These are phyloP conservation scores for Caenorhabditis inopinata DNA, from an alignment of 1,140 invertebrate genomes.

Conservation along the genomic window DNA sequence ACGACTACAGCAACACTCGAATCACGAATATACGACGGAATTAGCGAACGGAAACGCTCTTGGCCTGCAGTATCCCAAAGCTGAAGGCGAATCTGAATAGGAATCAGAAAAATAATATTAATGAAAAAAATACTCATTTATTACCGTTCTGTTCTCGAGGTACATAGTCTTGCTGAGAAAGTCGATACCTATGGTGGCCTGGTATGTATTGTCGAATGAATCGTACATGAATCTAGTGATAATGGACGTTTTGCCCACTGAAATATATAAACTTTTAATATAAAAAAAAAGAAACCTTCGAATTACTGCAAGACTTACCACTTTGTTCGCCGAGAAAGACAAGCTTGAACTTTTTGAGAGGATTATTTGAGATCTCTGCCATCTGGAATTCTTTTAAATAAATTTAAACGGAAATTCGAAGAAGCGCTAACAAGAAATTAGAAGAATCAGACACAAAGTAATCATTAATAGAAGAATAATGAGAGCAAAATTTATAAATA, in stretches of 20 bases:
- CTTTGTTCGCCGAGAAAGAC: constrained; percentile 33
- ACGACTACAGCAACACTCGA: constrained; percentile 99
- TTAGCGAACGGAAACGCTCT: constrained; percentile 93
- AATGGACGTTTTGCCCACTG: constrained; percentile 97
- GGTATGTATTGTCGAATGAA: constrained; percentile 99
- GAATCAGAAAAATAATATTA: no score
- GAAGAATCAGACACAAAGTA: no score
- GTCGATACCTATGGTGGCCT: constrained; percentile 99
- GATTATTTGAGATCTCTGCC: neutral
- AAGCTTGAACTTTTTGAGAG: constrained; percentile 28
- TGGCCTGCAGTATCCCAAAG: constrained; percentile 98
- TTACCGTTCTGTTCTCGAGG: constrained; percentile 95
- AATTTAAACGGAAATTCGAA: neutral
- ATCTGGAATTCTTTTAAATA: neutral
- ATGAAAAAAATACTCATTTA: constrained; percentile 51
- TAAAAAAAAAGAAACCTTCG: constrained; percentile 62
- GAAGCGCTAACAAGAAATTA: no score
- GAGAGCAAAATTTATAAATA: no score
- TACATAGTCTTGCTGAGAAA: constrained; percentile 99
- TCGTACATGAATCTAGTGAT: constrained; percentile 99
- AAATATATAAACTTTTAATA: constrained; percentile 67
- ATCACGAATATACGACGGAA: constrained; percentile 98
- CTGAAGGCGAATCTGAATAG: constrained; percentile 79
- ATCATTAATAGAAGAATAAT: no score
- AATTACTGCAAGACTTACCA: neutral